A percentile compares a stretch with the other conserved stretches of the same genome.
These are phyloP conservation scores for Brachionus plicatilis DNA, from an alignment of 1,140 invertebrate species.

Conservation along the genomic window DNA sequence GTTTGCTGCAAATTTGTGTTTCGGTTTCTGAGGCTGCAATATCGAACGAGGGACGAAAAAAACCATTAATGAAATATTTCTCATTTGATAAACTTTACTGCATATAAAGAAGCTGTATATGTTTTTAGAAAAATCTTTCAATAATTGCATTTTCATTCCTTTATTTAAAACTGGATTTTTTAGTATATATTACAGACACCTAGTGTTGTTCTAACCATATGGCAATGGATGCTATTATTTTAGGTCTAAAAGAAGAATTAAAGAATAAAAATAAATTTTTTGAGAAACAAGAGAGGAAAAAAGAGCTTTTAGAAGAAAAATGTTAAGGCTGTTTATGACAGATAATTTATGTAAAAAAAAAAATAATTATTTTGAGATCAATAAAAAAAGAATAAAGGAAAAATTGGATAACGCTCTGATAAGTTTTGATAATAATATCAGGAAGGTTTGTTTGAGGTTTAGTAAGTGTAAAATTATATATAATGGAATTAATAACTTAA, in stretches of 20 bases:
- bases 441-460: background rate
- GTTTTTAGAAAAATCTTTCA: too few species aligned
- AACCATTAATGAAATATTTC: too few species aligned
- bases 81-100: too few species aligned
- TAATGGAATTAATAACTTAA: background rate
- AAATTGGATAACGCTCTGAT: background rate
- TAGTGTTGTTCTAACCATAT: too few species aligned
- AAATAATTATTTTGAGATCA: background rate
- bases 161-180: too few species aligned
- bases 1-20: too few species aligned
- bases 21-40: too few species aligned
- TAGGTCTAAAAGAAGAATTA: background rate
- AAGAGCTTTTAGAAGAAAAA: background rate
- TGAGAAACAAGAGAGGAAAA: background rate
- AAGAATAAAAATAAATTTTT: background rate
- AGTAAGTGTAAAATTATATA: background rate
- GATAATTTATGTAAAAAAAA: background rate
- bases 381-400: background rate
- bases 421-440: background rate
- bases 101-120: too few species aligned
- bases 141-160: too few species aligned
- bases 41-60: too few species aligned
- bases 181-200: too few species aligned
- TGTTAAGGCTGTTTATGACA: background rate
- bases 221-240: background rate